Evolutionary conservation across 2,113 vertebrate genomes (phyloP).

Genomic region (Theropithecus gelada): DNA sequence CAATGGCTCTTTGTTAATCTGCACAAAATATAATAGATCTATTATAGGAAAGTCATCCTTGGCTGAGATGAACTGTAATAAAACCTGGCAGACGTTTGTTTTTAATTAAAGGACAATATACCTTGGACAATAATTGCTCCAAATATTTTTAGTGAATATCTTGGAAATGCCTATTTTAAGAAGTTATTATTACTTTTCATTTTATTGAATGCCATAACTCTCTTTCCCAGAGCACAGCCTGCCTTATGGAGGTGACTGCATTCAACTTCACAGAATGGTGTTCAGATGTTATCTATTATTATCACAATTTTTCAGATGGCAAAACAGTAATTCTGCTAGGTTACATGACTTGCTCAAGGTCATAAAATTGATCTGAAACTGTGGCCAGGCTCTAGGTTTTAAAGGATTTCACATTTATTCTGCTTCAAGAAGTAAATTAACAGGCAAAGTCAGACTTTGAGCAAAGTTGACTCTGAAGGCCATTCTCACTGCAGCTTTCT

Average conservation of each 20-base stretch:
- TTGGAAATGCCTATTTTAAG: not conserved
- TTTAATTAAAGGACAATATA: not conserved
- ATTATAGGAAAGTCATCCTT: not conserved
- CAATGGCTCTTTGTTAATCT: not conserved
- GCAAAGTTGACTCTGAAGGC: not conserved
- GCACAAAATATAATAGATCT: not conserved
- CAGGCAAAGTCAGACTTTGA: not conserved
- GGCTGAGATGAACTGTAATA: not conserved
- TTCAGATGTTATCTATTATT: not conserved
- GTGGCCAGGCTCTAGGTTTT: not conserved
- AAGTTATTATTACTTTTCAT: not conserved
- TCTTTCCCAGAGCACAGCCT: not conserved
- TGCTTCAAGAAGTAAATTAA: not conserved
- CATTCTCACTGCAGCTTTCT: not conserved
- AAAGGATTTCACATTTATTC: not conserved
- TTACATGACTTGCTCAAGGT: not conserved
- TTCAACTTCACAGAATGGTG: not conserved
- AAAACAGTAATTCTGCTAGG: not conserved
- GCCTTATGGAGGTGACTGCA: not conserved
- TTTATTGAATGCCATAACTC: not conserved
- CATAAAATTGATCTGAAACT: not conserved
- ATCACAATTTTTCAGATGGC: not conserved
- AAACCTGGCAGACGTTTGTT: not conserved
- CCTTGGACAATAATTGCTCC: not conserved
- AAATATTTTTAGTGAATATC: not conserved